Percentiles rank a stretch among this genome's conserved stretches.
Conservation (phyloP, 2,113 vertebrate genomes). For the Lepus europaeus region DNA sequence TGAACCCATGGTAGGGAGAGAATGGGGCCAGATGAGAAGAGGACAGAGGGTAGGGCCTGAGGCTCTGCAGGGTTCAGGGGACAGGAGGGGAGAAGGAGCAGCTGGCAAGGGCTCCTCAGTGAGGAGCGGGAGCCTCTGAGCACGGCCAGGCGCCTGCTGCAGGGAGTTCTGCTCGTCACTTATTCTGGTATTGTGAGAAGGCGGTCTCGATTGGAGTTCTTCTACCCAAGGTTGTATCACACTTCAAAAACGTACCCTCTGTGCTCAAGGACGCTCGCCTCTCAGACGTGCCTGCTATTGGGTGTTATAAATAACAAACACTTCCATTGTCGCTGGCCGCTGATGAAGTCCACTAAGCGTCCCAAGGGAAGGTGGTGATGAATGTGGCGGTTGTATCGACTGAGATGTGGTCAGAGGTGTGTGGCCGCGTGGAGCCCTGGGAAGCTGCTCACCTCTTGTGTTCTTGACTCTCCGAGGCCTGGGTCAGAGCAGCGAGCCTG, state of each 20-base stretch:
- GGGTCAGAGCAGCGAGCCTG: background rate
- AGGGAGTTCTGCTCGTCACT: background rate
- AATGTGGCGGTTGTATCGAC: constrained; percentile 29
- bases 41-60: background rate
- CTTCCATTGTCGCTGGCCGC: constrained; percentile 25
- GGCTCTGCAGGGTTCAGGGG: background rate
- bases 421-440: background rate
- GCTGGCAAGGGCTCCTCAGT: background rate
- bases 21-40: background rate
- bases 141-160: background rate
- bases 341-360: background rate
- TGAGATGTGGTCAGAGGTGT: constrained; percentile 46
- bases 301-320: constrained; percentile 55
- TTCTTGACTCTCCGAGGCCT: constrained; percentile 12
- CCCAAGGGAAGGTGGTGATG: background rate
- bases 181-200: constrained; percentile 4
- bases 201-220: background rate
- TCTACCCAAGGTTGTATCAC: background rate
- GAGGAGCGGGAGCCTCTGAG: background rate
- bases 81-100: background rate
- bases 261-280: background rate
- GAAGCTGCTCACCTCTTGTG: background rate
- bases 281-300: background rate
- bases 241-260: background rate
- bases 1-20: background rate